phyloP scores from a whole-genome alignment of 2,797 vertebrate genomes.

The Ibycter americanus region DNA sequence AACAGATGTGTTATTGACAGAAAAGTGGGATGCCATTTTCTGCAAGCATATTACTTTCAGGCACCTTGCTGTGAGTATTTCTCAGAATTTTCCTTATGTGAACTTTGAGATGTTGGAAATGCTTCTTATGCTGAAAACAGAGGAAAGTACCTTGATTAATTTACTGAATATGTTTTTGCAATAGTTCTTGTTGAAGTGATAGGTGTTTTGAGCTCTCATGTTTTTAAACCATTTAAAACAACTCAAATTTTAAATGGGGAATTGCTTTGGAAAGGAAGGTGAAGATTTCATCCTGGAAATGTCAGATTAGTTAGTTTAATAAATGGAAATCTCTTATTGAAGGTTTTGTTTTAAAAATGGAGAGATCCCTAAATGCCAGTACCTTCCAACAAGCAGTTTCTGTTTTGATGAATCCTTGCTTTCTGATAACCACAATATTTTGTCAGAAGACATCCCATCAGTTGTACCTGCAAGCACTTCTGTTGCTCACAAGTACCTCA shows the following conservation, averaged over 20 bases:
- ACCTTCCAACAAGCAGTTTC: neutral
- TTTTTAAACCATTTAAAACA: neutral
- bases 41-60: neutral
- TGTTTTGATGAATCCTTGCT: neutral
- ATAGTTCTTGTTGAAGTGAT: neutral
- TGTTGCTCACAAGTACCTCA: neutral
- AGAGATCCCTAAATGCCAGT: neutral
- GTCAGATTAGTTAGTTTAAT: neutral
- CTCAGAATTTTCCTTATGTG: neutral
- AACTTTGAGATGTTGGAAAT: neutral
- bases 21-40: neutral
- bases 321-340: neutral
- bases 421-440: neutral
- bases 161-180: neutral
- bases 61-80: neutral
- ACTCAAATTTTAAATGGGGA: neutral
- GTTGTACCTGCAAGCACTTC: neutral
- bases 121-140: neutral
- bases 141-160: neutral
- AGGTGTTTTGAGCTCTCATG: neutral
- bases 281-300: neutral
- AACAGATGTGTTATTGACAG: neutral
- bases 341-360: neutral
- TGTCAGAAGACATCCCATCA: neutral
- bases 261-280: neutral